Evolutionary conservation across 2,888 invertebrate genomes (phyloP), one percentile per base, ranked within the genome.

Genomic region (Macrostomum cliftonense): DNA sequence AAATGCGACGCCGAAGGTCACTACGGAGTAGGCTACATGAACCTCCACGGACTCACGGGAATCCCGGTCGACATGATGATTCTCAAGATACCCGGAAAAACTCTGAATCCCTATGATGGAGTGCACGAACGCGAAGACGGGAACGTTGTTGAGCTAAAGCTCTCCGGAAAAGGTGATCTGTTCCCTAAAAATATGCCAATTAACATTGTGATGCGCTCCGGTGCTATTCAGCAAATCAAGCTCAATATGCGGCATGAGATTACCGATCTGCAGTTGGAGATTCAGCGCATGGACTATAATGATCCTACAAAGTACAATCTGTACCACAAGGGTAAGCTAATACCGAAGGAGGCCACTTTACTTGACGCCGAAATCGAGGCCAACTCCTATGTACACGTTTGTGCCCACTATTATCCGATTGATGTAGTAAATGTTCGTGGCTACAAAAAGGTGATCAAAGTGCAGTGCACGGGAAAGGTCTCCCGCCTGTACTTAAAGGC

Each of bases 71-170:
- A 43, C 28, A 43, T 20, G 17, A 43, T 43, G 43, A 28, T 43
- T 43, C 43, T 43, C 12, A 43, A 21, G 43, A 28, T 20, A 5
- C 43, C 21, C 5, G 14, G 28, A 5, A 43, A 43, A 12, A 43
- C 43, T 2, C 43, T 43, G 12, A 43, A 43, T 43, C 43, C 43
- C 28, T 43, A 43, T 43, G 43, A 43, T 11, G 43, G 19, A 9
- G 43, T 43, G 5, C 19, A 43, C 28, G 43, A 21, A 21, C 21
- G 43, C 14, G 21, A 43, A 16, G 43, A 43, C 19, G 43, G 43
- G 13, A 21, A 20, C 2, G 28, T 28, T 20, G 28, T 43, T 5
- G n/a, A 28, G 13, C 19, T 43, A 12, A 43, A 43, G 28, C 28
- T 43, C 28, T 17, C 28, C 9, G 12, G 43, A 4, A 43, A 43